Conservation (phyloP, 2,797 vertebrate species). For the Hemitrygon akajei region DNA sequence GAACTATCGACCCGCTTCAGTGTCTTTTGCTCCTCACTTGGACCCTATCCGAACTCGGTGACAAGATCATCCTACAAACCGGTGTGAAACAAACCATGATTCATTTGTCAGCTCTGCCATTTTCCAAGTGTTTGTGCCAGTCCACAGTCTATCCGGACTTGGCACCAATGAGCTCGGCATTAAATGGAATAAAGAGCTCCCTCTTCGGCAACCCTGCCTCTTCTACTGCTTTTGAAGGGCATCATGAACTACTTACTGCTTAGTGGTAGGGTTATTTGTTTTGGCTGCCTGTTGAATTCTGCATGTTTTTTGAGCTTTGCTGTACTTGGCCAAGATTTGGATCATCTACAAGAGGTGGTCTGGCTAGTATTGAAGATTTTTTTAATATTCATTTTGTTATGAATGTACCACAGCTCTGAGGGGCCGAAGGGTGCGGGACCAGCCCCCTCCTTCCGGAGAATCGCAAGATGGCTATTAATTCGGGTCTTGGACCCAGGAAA, state of each 20-base stretch:
- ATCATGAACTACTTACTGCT: neutral
- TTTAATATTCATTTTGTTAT: neutral
- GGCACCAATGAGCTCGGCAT: neutral
- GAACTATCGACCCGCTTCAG: too few species aligned
- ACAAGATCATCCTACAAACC: neutral
- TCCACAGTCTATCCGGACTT: neutral
- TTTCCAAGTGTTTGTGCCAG: neutral
- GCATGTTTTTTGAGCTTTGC: neutral
- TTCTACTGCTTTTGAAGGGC: neutral
- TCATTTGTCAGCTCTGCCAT: neutral
- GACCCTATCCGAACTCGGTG: too few species aligned
- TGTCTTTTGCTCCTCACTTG: too few species aligned
- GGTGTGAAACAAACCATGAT: neutral
- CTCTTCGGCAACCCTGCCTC: too few species aligned
- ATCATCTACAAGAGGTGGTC: neutral
- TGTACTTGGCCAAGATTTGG: neutral
- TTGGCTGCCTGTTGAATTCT: neutral
- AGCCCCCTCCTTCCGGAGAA: too few species aligned
- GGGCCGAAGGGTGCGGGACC: too few species aligned
- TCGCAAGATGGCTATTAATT: too few species aligned
- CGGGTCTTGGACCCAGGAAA: too few species aligned
- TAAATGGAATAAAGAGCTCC: neutral
- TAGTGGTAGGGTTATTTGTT: neutral
- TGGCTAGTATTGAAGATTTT: neutral
- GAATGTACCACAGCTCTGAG: too few species aligned